Conservation (phyloP, 2,888 invertebrate genomes). For the Hololepta plana region DNA sequence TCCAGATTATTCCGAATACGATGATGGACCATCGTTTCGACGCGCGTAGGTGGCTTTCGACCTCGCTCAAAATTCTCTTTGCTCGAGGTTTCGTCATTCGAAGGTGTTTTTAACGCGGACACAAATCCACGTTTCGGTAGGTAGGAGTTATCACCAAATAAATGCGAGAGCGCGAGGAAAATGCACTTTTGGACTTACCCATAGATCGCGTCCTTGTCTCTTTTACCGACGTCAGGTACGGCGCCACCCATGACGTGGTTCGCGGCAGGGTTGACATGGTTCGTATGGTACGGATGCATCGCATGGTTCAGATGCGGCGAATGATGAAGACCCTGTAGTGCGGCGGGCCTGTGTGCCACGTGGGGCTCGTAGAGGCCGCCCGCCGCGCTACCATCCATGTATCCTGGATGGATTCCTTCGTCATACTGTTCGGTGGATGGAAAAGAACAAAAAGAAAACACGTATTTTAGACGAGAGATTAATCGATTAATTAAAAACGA, state of each 20-base stretch:
- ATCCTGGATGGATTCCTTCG: conserved; percentile 82
- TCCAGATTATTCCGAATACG: too few relatives aligned
- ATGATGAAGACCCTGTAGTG: conserved; percentile 51
- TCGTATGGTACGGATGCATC: conserved; percentile 66
- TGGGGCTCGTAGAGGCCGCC: conserved; percentile 60
- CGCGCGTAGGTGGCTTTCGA: too few relatives aligned
- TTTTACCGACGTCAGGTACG: conserved; percentile 82
- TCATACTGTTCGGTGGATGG: conserved; percentile 86
- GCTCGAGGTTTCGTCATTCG: too few relatives aligned
- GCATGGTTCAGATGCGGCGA: conserved; percentile 66
- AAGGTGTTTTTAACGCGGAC: too few relatives aligned
- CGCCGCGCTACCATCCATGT: conserved; percentile 54
- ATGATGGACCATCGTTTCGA: too few relatives aligned
- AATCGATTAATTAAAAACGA: too few relatives aligned
- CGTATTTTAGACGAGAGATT: neutral
- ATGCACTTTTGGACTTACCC: conserved; percentile 66
- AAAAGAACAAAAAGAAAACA: conserved; percentile 4
- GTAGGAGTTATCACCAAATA: neutral
- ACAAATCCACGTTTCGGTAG: neutral
- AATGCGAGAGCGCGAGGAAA: neutral
- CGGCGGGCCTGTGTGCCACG: conserved; percentile 42
- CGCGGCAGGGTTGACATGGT: conserved; percentile 43
- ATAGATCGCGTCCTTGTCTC: conserved; percentile 97
- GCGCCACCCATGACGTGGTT: conserved; percentile 70
- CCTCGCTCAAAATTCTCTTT: too few relatives aligned